phyloP scores from a whole-genome alignment of 2,113 vertebrate species.

The Ctenodactylus gundi region DNA sequence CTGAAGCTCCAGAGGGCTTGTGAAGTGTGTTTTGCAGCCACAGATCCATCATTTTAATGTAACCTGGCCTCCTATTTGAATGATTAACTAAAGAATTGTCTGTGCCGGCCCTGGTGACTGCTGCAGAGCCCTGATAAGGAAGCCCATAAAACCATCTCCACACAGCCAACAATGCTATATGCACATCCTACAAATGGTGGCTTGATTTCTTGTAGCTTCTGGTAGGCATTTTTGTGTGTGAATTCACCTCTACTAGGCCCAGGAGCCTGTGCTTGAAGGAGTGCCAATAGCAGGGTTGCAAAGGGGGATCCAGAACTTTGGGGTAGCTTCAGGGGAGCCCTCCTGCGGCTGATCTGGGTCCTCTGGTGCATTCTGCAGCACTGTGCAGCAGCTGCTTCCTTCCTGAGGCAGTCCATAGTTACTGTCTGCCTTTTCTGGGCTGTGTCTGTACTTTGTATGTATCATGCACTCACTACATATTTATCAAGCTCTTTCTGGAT shows the following conservation, averaged over 20 bases:
- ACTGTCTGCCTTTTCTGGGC: background rate
- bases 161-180: background rate
- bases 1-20: background rate
- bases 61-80: constrained; percentile 46
- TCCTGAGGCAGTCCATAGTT: background rate
- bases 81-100: constrained; percentile 41
- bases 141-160: constrained; percentile 37
- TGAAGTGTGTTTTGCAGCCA: background rate
- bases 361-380: background rate
- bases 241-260: background rate
- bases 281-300: fast-evolving
- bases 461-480: background rate
- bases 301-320: background rate
- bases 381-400: background rate
- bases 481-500: background rate
- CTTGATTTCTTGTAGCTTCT: constrained; percentile 32
- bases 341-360: background rate
- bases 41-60: constrained; percentile 68
- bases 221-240: background rate
- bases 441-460: background rate
- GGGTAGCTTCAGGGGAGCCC: background rate
- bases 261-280: background rate
- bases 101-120: background rate
- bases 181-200: background rate
- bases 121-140: constrained; percentile 65